These are phyloP conservation scores for Protobothrops flavoviridis DNA, from an alignment of 2,113 vertebrate species.

Conservation along the genomic window DNA sequence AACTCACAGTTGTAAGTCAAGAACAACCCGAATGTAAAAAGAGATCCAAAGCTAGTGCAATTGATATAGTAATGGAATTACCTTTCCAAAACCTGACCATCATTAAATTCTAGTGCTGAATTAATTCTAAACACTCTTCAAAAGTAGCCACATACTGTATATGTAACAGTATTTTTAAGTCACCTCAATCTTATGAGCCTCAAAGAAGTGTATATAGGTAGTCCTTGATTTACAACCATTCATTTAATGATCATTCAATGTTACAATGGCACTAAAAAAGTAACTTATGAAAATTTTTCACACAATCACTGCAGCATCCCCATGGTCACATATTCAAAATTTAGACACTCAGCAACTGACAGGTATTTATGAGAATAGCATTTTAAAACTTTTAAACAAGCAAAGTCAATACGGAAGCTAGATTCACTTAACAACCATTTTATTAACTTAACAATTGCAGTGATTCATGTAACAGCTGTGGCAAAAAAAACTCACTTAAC, in stretches of 20 bases:
- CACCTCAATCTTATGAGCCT: neutral
- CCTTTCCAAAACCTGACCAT: neutral
- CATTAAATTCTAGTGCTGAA: neutral
- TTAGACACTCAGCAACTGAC: neutral
- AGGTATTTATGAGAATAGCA: neutral
- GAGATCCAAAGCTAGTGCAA: neutral
- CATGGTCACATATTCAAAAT: neutral
- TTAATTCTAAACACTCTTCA: neutral
- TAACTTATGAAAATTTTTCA: neutral
- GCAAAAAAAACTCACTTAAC: neutral
- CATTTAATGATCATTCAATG: neutral
- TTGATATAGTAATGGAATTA: neutral
- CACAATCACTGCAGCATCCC: neutral
- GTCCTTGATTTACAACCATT: neutral
- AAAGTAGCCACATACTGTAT: neutral
- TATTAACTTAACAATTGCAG: neutral
- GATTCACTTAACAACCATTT: neutral
- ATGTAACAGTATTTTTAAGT: neutral
- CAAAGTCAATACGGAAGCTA: neutral
- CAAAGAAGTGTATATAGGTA: neutral
- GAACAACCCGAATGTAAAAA: neutral
- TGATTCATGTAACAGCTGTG: neutral
- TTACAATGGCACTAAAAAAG: neutral
- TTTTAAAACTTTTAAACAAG: neutral
- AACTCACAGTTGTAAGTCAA: neutral